Base-by-base conservation (phyloP, 2,113 vertebrate species). In the Trematomus loennbergii region DNA sequence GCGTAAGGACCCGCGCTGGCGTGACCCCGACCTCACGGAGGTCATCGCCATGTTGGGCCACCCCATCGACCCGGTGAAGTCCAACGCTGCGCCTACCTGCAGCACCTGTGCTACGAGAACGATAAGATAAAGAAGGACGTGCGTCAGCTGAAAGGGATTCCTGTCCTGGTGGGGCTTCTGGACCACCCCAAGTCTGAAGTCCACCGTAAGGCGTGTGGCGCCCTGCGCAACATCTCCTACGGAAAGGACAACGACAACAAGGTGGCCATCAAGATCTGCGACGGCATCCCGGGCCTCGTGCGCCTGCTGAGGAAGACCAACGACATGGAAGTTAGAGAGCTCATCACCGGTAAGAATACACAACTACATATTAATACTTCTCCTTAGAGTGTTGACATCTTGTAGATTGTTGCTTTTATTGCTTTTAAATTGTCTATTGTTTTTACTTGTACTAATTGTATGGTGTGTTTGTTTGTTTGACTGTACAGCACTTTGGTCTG, bases 221-320 rank as follows among this genome's bases (percentile, higher is more conserved):
- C 98, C 0, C 95, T 99, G 87, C 93, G 98, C 48, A 99, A 99
- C 93, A 98, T 99, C 92, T 99, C 97, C 63, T 99, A 96, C 0
- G 98, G 98, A 80, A 97, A 97, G 40, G 97, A 99, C 87, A 96
- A 97, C 0, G 97, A 99, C 78, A 99, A 99, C 95, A 99, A 99
- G 89, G 97, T 97, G 70, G 97, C 98, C 12, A 99, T 99, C 92
- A 97, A 97, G 92, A 98, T 97, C 95, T 99, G 98, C 0, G 98
- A 99, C 0, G 98, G 98, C 5, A 98, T 99, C 86, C 97, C 98
- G 0, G 97, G 95, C 1, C 94, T 99, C 81, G 94, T 99, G 85
- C 96, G 97, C 40, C 95, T 99, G 46, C 83, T 99, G 89, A 86
- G 97, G 82, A 97, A 97, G 79, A 99, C 98, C 61, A 97, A 96